Evolutionary conservation across 2,113 vertebrate species (phyloP).

Genomic region (Axis porcinus): DNA sequence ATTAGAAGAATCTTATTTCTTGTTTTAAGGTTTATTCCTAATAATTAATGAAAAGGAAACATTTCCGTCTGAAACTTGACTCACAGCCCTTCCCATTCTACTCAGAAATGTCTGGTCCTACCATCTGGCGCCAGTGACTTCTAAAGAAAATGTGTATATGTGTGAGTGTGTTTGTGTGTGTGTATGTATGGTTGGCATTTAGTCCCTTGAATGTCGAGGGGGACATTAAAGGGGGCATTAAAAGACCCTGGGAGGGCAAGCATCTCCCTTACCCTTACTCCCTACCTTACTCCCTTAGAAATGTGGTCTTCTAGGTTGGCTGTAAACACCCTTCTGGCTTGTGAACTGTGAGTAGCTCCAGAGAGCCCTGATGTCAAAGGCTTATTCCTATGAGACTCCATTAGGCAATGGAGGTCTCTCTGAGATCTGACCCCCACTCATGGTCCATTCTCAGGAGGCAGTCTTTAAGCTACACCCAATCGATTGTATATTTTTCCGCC

Average conservation of each 20-base stretch:
- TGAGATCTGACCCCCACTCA: too few relatives aligned
- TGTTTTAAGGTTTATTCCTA: background rate
- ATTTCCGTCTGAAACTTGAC: background rate
- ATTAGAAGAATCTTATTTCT: background rate
- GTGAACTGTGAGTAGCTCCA: background rate
- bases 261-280: background rate
- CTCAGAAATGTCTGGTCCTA: background rate
- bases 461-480: background rate
- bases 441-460: background rate
- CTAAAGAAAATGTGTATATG: background rate
- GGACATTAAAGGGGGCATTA: background rate
- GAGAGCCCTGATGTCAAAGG: background rate
- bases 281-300: background rate
- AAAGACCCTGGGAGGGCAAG: background rate
- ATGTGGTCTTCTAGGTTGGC: background rate
- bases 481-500: background rate
- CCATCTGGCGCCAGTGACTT: background rate
- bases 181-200: background rate
- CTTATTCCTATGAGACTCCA: background rate
- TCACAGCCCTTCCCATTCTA: background rate
- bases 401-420: background rate
- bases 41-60: background rate
- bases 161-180: rapidly evolving
- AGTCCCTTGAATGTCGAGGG: background rate
- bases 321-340: background rate